These are phyloP conservation scores for Lithophane socia DNA, from an alignment of 2,888 invertebrate genomes.

Conservation along the genomic window DNA sequence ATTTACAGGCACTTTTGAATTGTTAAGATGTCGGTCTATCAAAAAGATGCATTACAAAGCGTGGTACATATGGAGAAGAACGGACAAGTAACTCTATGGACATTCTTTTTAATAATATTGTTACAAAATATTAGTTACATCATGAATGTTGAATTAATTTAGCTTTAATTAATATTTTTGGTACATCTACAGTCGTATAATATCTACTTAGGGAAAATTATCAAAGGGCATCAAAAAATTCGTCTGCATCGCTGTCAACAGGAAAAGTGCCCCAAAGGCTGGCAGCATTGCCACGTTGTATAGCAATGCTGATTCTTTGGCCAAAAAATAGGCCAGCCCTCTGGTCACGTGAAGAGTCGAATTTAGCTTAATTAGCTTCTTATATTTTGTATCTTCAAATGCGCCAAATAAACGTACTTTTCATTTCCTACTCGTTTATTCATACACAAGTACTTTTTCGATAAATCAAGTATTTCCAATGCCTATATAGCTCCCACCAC, in stretches of 20 bases:
- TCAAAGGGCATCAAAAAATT: too few species aligned
- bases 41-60: neutral
- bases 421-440: neutral
- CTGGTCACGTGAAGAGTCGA: too few species aligned
- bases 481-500: constrained; percentile 53
- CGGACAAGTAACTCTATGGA: neutral
- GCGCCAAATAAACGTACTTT: neutral
- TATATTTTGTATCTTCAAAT: neutral
- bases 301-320: too few species aligned
- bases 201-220: too few species aligned
- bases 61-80: too few species aligned
- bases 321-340: too few species aligned
- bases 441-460: constrained; percentile 3
- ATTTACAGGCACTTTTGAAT: neutral
- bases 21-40: neutral
- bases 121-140: neutral
- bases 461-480: constrained; percentile 18
- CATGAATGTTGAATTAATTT: too few species aligned
- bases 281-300: too few species aligned
- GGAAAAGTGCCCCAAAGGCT: too few species aligned
- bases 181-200: too few species aligned
- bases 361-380: neutral
- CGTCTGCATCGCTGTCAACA: too few species aligned
- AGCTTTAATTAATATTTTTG: too few species aligned
- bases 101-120: neutral